Evolutionary conservation across 2,888 invertebrate genomes (phyloP).

Genomic region (Caenorhabditis wallacei): DNA sequence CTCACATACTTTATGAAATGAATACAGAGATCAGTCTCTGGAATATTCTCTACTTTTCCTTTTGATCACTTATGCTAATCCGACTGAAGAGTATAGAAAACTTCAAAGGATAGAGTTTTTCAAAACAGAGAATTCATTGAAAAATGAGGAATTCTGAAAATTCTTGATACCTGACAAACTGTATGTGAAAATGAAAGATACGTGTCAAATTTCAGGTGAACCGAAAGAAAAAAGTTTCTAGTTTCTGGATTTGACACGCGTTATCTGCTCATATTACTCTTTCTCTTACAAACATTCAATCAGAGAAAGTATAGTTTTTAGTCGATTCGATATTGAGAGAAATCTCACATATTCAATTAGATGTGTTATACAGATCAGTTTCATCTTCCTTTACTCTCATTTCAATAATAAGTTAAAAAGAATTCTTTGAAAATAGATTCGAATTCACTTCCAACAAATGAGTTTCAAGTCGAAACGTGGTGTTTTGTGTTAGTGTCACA

Average conservation of each 20-base stretch:
- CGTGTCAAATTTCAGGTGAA: too few species aligned
- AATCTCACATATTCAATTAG: not conserved
- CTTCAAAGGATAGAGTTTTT: too few species aligned
- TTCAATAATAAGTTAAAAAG: not conserved
- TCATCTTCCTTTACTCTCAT: not conserved
- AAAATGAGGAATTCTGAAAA: too few species aligned
- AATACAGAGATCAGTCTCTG: not conserved
- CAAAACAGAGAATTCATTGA: too few species aligned
- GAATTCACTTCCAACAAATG: constrained; percentile 27
- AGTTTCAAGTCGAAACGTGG: not conserved
- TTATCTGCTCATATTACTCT: not conserved
- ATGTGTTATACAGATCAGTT: not conserved
- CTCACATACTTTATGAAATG: constrained; percentile 4
- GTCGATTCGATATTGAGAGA: not conserved
- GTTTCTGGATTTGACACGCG: not conserved
- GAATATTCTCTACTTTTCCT: too few species aligned
- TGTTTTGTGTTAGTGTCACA: constrained; percentile 8
- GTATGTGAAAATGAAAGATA: too few species aligned
- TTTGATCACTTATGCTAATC: too few species aligned
- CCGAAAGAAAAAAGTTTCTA: constrained; percentile 4
- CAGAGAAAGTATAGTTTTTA: not conserved
- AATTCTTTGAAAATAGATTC: not conserved
- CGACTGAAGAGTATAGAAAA: too few species aligned
- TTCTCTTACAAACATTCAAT: not conserved
- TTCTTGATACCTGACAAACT: too few species aligned